Conservation (phyloP, 1,140 invertebrate species). For the Bombus sylvicola region DNA sequence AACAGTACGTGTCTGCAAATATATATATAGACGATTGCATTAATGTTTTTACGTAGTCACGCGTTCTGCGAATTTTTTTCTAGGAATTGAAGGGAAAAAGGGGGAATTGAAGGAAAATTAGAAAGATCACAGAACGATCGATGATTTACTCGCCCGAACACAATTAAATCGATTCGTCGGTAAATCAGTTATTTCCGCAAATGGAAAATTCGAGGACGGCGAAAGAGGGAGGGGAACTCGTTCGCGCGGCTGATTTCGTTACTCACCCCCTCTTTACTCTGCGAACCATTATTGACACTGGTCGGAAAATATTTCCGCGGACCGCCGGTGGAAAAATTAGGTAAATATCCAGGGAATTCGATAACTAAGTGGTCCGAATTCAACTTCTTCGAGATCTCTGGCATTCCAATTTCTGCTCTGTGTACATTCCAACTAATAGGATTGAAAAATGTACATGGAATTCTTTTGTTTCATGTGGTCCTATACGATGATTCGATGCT, state of each 20-base stretch:
- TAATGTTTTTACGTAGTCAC: not conserved
- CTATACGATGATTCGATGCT: not conserved
- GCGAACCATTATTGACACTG: constrained; percentile 27
- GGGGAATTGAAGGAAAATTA: not conserved
- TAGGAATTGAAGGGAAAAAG: not conserved
- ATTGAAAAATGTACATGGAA: not conserved
- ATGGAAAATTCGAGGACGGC: constrained; percentile 18
- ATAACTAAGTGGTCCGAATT: constrained; percentile 15
- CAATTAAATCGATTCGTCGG: constrained; percentile 27
- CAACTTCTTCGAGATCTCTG: not conserved
- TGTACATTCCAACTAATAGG: not conserved
- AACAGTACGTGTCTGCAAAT: not conserved
- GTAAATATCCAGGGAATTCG: constrained; percentile 7
- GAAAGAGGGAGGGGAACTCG: not conserved
- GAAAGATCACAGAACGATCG: not conserved
- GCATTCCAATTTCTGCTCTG: not conserved
- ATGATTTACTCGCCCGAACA: not conserved
- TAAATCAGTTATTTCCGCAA: constrained; percentile 25
- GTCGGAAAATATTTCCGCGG: constrained; percentile 17
- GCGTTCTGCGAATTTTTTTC: not conserved
- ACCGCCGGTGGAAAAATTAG: constrained; percentile 22
- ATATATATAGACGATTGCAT: not conserved
- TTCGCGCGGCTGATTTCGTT: constrained; percentile 39
- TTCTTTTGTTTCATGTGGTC: too few relatives aligned
- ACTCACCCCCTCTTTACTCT: not conserved